Evolutionary conservation across 2,797 vertebrate genomes (phyloP), one percentile per base, ranked within the genome.

Genomic region (Clarias laeviceps): DNA sequence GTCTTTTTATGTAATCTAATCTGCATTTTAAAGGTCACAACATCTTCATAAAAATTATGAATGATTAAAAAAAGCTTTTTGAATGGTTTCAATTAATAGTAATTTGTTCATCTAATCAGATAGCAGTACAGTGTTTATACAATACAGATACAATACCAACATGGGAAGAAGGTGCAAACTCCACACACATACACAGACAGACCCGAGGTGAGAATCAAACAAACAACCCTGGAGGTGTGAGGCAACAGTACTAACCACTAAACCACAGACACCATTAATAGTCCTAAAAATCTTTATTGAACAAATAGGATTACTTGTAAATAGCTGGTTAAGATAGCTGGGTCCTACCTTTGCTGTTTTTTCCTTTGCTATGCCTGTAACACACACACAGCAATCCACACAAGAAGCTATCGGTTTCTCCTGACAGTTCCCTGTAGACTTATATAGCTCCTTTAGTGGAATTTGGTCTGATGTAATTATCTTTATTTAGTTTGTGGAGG

Each of bases 271-370:
- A 27, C 45, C 5, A 50, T 6, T 6, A 20, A 29, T 29, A 22
- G 8, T 57, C 54, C 29, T 57, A 54, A 32, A 59, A 12, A 22
- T 2, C 18, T 34, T 59, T 6, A 77, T 14, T 40, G 6, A n/a
- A 27, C 14, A 65, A 65, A 45, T 27, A 64, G 14, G 15, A 78
- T 34, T 0, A 80, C 22, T 78, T 12, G 40, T 40, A 45, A 64
- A 50, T 7, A 20, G 0, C 32, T 79, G 6, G 3, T 66, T 45
- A 29, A 65, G 7, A 80, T 80, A 45, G 45, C 18, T 27, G 22
- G n/a, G 0, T 64, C 84, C 40, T 85, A 74, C 84, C 69, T 72
- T 62, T 64, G 77, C 77, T 54, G 56, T 27, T 69, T 11, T 11
- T 69, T 5, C 3, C 32, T 57, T 65, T 76, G 50, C 78, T 59